Conservation (phyloP, 2,113 vertebrate species). For the Strigops habroptila region DNA sequence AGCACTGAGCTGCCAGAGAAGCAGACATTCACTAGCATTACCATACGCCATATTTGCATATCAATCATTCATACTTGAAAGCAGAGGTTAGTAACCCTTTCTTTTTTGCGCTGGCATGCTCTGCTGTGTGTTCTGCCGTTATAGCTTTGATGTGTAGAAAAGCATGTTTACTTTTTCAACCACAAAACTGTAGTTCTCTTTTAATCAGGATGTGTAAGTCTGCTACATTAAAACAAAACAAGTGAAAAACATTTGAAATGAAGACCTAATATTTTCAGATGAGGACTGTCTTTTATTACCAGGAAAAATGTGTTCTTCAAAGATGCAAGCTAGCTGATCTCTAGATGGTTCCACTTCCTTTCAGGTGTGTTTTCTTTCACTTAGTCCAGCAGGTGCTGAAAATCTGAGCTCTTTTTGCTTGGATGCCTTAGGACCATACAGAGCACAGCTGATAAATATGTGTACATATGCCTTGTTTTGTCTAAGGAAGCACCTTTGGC, state of each 20-base stretch:
- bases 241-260: background rate
- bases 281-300: background rate
- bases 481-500: background rate
- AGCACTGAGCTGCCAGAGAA: background rate
- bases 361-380: background rate
- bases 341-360: too few relatives aligned
- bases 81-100: slow-evolving; percentile 44
- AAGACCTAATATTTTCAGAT: background rate
- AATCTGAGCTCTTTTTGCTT: background rate
- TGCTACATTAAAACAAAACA: background rate
- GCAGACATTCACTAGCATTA: background rate
- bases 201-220: background rate
- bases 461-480: background rate
- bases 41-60: slow-evolving; percentile 44
- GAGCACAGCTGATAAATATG: background rate
- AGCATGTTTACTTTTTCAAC: background rate
- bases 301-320: background rate
- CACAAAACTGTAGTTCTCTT: background rate
- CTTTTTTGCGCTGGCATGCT: background rate
- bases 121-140: background rate
- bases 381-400: background rate
- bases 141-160: background rate
- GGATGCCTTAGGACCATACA: background rate
- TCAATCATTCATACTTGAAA: slow-evolving; percentile 44
- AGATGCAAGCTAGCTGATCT: background rate